Evolutionary conservation across 2,888 invertebrate species (phyloP).

Genomic region (Anoncus sp.): DNA sequence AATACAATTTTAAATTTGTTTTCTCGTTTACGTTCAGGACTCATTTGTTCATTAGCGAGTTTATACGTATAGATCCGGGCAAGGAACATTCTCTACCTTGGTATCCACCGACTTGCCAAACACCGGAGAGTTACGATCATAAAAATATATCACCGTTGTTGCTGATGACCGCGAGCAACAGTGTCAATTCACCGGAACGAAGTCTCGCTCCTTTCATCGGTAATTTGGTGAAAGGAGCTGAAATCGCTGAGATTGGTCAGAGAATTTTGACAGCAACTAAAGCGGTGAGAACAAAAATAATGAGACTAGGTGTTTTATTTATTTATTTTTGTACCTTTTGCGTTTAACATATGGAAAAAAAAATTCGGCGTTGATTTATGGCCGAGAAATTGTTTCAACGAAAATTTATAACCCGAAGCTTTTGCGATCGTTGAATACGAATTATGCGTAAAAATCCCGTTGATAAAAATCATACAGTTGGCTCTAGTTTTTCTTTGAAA

Average conservation of each 20-base stretch:
- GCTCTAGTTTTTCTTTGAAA: neutral
- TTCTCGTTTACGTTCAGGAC: conserved; percentile 63
- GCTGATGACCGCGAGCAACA: conserved; percentile 70
- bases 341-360: no score
- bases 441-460: no score
- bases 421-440: no score
- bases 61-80: conserved; percentile 86
- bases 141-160: conserved; percentile 81
- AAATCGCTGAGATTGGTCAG: conserved; percentile 91
- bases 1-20: neutral
- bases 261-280: conserved; percentile 89
- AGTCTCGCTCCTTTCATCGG: conserved; percentile 82
- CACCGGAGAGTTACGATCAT: conserved; percentile 78
- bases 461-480: neutral
- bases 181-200: conserved; percentile 73
- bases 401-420: no score
- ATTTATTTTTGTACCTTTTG: no score
- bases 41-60: conserved; percentile 81
- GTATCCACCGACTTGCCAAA: conserved; percentile 89
- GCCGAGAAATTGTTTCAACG: no score
- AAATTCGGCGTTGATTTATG: no score
- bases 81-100: conserved; percentile 90
- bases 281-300: conserved; percentile 83
- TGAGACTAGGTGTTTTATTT: no score
- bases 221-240: conserved; percentile 81